These are phyloP conservation scores for Chloroclysta siterata DNA, from an alignment of 2,888 invertebrate genomes.

Conservation along the genomic window DNA sequence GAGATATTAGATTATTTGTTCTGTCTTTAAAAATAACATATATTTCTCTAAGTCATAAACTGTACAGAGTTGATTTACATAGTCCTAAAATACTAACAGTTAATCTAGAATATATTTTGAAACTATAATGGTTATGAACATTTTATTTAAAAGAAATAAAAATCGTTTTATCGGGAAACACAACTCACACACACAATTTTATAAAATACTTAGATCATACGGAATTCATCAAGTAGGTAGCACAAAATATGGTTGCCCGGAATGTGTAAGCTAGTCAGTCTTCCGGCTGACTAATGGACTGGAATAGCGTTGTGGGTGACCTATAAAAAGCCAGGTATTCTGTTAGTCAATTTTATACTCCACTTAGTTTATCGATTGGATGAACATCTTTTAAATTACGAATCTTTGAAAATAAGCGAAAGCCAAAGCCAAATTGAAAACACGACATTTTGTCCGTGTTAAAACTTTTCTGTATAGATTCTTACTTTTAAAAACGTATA, in stretches of 20 bases:
- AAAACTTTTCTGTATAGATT: not conserved
- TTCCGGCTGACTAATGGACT: constrained; percentile 43
- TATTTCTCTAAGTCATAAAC: too few relatives aligned
- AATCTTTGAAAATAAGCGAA: not conserved
- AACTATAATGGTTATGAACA: too few relatives aligned
- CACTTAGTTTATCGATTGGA: constrained; percentile 15
- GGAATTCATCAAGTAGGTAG: constrained; percentile 1
- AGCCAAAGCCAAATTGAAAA: not conserved
- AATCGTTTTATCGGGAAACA: too few relatives aligned
- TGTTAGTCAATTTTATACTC: constrained; percentile 16
- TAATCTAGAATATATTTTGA: too few relatives aligned
- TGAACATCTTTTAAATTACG: constrained; percentile 5
- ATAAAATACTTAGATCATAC: too few relatives aligned
- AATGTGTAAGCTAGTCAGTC: constrained; percentile 26
- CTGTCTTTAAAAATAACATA: too few relatives aligned
- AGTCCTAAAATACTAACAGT: too few relatives aligned
- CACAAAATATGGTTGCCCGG: constrained; percentile 9
- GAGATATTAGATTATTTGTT: too few relatives aligned
- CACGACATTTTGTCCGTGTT: not conserved
- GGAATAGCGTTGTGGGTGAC: constrained; percentile 36
- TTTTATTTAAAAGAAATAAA: too few relatives aligned
- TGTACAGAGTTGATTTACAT: too few relatives aligned
- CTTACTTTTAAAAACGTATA: too few relatives aligned
- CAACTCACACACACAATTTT: too few relatives aligned
- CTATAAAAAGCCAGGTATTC: constrained; percentile 30